Evolutionary conservation across 1,140 invertebrate genomes (phyloP).

Genomic region (Anastrepha ludens): DNA sequence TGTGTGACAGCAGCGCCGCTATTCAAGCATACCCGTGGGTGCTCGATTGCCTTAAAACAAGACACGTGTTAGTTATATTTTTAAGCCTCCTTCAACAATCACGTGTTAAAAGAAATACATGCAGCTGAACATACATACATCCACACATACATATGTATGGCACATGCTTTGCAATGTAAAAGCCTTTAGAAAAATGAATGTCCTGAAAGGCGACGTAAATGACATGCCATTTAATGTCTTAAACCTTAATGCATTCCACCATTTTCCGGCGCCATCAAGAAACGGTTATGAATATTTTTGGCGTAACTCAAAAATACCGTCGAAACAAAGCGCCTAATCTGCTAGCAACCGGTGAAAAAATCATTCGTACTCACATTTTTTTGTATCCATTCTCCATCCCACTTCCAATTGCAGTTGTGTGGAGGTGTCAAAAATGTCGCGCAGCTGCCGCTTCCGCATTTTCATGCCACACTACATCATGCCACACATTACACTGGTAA

Average conservation of each 20-base stretch:
- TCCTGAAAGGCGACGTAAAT: constrained; percentile 27
- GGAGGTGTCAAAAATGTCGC: background rate
- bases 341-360: background rate
- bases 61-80: background rate
- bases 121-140: background rate
- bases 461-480: background rate
- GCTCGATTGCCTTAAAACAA: background rate
- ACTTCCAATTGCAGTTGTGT: background rate
- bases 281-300: constrained; percentile 46
- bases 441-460: constrained; percentile 42
- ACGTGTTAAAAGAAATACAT: background rate
- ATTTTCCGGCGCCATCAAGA: background rate
- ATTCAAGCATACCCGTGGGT: background rate
- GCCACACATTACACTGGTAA: background rate
- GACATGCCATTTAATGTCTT: constrained; percentile 51
- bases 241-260: constrained; percentile 3
- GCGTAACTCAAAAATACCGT: constrained; percentile 7
- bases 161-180: background rate
- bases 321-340: background rate
- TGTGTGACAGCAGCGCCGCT: background rate
- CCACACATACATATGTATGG: background rate
- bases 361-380: no score
- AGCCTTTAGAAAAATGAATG: background rate
- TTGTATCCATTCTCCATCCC: background rate
- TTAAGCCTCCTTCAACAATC: background rate